Evolutionary conservation across 1,140 invertebrate species (phyloP).

Genomic region (Lordiphosa mommai): DNA sequence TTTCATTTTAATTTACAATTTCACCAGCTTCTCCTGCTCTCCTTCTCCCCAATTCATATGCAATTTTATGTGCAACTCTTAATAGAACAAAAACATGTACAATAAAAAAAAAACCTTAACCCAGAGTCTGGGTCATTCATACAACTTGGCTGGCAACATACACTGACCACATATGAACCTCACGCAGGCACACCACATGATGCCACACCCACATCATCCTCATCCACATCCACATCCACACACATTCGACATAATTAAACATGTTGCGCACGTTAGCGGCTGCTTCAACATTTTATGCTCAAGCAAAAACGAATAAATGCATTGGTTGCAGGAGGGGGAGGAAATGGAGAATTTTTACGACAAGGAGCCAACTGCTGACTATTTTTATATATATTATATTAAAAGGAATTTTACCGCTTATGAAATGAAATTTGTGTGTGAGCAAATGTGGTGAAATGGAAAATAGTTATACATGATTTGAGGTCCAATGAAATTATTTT

Average conservation of each 20-base stretch:
- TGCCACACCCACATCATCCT: slow-evolving; percentile 15
- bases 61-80: slow-evolving; percentile 41
- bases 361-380: slow-evolving; percentile 53
- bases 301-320: slow-evolving; percentile 64
- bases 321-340: slow-evolving; percentile 3
- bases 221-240: slow-evolving; percentile 17
- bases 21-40: neutral
- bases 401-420: slow-evolving; percentile 73
- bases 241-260: slow-evolving; percentile 66
- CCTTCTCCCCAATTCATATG: slow-evolving; percentile 15
- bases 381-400: slow-evolving; percentile 73
- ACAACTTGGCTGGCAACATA: slow-evolving; percentile 29
- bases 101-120: slow-evolving; percentile 23
- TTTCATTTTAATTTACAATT: slow-evolving; percentile 30
- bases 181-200: slow-evolving; percentile 42
- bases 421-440: slow-evolving; percentile 49
- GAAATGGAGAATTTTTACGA: slow-evolving; percentile 45
- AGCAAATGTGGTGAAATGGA: neutral
- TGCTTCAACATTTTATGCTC: slow-evolving; percentile 72
- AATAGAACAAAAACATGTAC: slow-evolving; percentile 1
- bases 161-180: slow-evolving; percentile 45
- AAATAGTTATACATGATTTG: slow-evolving; percentile 7
- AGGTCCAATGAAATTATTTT: neutral
- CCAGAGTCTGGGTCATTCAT: slow-evolving; percentile 38
- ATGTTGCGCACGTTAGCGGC: slow-evolving; percentile 74